Evolutionary conservation across 2,888 invertebrate genomes (phyloP), one percentile per base, ranked within the genome.

Genomic region (Sphaerophoria rueppellii): DNA sequence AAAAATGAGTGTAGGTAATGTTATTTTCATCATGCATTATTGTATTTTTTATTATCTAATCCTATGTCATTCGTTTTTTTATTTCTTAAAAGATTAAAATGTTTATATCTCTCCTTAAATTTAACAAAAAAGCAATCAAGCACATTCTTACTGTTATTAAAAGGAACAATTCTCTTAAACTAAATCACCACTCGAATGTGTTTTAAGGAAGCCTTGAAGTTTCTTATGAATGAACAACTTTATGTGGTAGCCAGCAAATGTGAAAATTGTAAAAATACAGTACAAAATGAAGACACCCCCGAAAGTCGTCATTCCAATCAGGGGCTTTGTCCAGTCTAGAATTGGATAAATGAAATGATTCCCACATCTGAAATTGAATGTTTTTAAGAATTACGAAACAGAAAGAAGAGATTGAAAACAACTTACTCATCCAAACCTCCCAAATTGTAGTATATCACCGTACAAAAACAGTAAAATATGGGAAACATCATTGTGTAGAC

Each of bases 241-340:
- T 37, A 92, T 70, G 79, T 91, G 91, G 61, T 89, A 89, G 0
- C 89, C 34, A 0, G 87, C 79, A 77, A 91, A 91, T 55, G 91
- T 88, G 24, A 91, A 63, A 12, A 89, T 54, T 81, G 90, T 88
- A 65, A 89, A 90, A 73, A 90, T 88, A 14, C 90, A 75, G 61
- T 90, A 90, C 12, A 92, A 87, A 9, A 88, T 4, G 37, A 91
- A 89, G n/a, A 91, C 89, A 24, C 90, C 90, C 67, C 87, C 87
- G 57, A 91, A 91, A 24, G 91, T 91, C 14, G 86, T 77, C 73
- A 90, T 76, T n/a, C 91, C 90, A 37, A 89, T 91, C 40, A 93
- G 92, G 2, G 96, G 95, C 86, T 93, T 93, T 76, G 93, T 92
- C 96, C 97, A 97, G 90, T 97, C 94, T 73, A 97, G 91, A 3